Evolutionary conservation across 2,113 vertebrate genomes (phyloP).

Genomic region (Clarias batrachus): DNA sequence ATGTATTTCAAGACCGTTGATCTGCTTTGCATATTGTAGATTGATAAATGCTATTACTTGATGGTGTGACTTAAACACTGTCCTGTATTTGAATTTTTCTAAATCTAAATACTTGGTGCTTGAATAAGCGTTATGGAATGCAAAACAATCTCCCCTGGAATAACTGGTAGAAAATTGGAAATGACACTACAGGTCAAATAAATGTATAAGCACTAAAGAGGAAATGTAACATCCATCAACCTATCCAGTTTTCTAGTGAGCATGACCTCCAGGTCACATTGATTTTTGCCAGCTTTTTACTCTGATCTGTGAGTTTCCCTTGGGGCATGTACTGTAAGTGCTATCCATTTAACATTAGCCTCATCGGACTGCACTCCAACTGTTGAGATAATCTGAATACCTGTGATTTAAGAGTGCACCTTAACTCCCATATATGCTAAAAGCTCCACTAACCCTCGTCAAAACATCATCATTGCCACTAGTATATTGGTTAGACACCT

Average conservation of each 20-base stretch:
- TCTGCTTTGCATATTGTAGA: not conserved
- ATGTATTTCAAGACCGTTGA: not conserved
- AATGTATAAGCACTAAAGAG: not conserved
- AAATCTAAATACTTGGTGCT: not conserved
- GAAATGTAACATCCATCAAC: not conserved
- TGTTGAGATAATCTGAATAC: not conserved
- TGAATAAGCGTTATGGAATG: not conserved
- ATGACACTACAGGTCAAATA: not conserved
- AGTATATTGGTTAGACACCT: not conserved
- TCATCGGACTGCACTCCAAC: not conserved
- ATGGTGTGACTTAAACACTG: not conserved
- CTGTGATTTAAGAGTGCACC: not conserved
- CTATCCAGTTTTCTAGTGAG: not conserved
- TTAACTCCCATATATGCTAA: not conserved
- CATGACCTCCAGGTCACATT: constrained; percentile 10
- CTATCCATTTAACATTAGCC: constrained; percentile 28
- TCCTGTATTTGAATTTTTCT: not conserved
- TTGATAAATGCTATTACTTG: not conserved
- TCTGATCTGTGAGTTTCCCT: constrained; percentile 15
- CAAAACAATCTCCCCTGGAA: not conserved
- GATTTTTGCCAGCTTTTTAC: constrained; percentile 25
- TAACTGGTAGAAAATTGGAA: not conserved
- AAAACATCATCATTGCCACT: not conserved
- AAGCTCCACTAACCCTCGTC: not conserved
- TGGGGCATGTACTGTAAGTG: constrained; percentile 35